A percentile compares a stretch with the other conserved stretches of the same genome.
phyloP scores from a whole-genome alignment of 35 echinoderm and acorn worm genomes.

The Ophiothrix spiculata region DNA sequence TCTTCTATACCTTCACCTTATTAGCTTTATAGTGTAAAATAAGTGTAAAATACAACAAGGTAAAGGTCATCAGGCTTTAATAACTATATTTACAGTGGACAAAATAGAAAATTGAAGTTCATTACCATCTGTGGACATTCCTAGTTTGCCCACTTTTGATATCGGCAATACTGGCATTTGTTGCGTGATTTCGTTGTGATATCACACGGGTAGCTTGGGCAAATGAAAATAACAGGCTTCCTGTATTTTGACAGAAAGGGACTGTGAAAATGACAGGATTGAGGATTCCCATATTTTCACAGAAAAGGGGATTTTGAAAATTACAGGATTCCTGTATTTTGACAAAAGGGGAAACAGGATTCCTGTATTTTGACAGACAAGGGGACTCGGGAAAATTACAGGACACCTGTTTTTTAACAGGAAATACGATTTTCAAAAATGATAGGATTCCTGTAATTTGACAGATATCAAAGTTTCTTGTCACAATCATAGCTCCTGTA shows the following conservation, averaged over 20 bases:
- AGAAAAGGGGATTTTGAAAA: neutral
- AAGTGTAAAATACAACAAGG: too few species aligned
- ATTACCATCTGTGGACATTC: too few species aligned
- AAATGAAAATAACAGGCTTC: neutral
- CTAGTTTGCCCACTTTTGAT: too few species aligned
- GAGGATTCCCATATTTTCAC: neutral
- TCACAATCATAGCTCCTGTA: neutral
- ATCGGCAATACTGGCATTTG: too few species aligned
- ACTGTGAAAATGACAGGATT: too few species aligned
- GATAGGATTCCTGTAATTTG: neutral
- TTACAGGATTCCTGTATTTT: neutral
- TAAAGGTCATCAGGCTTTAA: too few species aligned
- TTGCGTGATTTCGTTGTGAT: too few species aligned
- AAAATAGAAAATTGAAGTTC: too few species aligned
- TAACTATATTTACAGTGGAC: too few species aligned
- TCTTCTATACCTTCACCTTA: too few species aligned
- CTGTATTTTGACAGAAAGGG: neutral
- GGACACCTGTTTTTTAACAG: neutral
- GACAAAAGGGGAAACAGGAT: neutral
- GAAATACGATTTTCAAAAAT: neutral
- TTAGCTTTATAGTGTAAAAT: too few species aligned
- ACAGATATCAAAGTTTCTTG: neutral
- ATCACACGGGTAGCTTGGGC: too few species aligned
- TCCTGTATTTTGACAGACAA: neutral
- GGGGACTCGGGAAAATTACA: neutral